A percentile compares a stretch with the other conserved stretches of the same genome.
Evolutionary conservation across 2,888 invertebrate genomes (phyloP).

Genomic region (Heteropelma amictum): DNA sequence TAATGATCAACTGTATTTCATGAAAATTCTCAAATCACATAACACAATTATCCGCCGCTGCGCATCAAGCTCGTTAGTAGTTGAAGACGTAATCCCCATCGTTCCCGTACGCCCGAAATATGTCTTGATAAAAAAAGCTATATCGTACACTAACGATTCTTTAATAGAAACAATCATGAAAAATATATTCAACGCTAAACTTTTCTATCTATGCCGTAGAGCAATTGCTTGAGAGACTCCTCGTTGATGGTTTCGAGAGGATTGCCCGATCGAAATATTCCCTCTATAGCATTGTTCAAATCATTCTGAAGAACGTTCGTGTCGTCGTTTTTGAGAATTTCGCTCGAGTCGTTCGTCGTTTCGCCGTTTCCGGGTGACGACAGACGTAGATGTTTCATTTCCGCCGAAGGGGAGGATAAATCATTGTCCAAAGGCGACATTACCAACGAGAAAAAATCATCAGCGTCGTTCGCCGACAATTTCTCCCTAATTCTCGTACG

Average conservation of each 20-base stretch:
- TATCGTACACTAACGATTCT: not conserved
- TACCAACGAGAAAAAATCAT: slow-evolving; percentile 78
- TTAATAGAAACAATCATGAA: not conserved
- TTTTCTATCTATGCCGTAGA: slow-evolving; percentile 74
- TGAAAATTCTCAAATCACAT: not conserved
- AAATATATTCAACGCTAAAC: not conserved
- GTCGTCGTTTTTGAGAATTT: slow-evolving; percentile 30
- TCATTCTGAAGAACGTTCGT: slow-evolving; percentile 53
- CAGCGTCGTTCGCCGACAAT: slow-evolving; percentile 64
- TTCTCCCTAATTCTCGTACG: slow-evolving; percentile 35
- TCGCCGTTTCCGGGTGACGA: slow-evolving; percentile 73
- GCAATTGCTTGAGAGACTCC: slow-evolving; percentile 78
- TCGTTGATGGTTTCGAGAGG: slow-evolving; percentile 78
- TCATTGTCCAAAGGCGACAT: slow-evolving; percentile 79
- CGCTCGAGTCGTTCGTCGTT: slow-evolving; percentile 42
- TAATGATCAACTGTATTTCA: too few relatives aligned
- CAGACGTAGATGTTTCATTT: slow-evolving; percentile 83
- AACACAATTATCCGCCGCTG: not conserved
- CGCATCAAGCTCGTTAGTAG: not conserved
- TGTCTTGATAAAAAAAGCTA: not conserved
- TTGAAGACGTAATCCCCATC: not conserved
- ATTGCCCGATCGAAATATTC: slow-evolving; percentile 58
- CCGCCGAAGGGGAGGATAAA: slow-evolving; percentile 83
- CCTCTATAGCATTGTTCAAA: slow-evolving; percentile 56
- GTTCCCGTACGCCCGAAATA: not conserved